These are phyloP conservation scores for Pangasius larnaudii DNA, from an alignment of 2,797 vertebrate genomes.

Conservation along the genomic window DNA sequence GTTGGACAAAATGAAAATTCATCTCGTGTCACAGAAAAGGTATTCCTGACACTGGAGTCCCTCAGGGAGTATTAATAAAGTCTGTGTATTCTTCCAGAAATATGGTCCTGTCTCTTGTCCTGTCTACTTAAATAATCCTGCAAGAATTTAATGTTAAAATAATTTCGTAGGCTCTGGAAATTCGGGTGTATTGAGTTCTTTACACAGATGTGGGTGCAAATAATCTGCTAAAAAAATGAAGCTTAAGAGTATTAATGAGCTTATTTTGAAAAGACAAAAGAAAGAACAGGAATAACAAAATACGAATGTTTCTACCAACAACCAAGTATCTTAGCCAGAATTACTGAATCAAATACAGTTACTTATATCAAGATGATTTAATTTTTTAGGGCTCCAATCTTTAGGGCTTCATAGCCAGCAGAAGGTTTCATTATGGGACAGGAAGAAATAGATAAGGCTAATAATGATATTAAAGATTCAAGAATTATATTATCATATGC, in stretches of 20 bases:
- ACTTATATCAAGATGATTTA: background rate
- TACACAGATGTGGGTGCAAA: background rate
- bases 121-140: background rate
- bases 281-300: background rate
- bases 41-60: background rate
- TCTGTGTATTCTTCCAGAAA: background rate
- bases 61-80: background rate
- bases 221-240: background rate
- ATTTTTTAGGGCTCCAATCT: too few relatives aligned
- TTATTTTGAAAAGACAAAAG: background rate
- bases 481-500: background rate
- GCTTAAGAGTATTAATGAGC: background rate
- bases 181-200: background rate
- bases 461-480: background rate
- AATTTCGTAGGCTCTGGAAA: background rate
- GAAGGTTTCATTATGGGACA: background rate
- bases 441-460: background rate
- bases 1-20: background rate
- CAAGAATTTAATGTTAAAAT: background rate
- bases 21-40: background rate
- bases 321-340: background rate
- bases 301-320: background rate
- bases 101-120: background rate
- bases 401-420: background rate
- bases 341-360: background rate